Conservation (phyloP, 2,888 invertebrate species). For the Endomychus coccineus region DNA sequence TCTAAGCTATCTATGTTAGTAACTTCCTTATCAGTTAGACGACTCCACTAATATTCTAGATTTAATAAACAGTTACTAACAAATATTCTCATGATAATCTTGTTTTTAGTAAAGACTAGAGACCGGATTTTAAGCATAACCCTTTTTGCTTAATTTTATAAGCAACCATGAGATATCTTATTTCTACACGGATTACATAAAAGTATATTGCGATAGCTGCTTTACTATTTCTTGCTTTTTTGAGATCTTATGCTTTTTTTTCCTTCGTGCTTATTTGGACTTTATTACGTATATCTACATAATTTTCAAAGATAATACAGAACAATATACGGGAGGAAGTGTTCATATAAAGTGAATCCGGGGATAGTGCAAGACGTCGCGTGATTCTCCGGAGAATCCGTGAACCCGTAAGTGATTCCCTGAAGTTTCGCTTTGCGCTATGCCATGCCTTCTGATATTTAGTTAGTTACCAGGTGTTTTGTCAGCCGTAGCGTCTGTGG, state of each 20-base stretch:
- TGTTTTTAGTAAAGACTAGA: neutral
- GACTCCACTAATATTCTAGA: too few relatives aligned
- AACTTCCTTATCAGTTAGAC: too few relatives aligned
- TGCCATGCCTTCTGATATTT: too few relatives aligned
- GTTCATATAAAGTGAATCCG: neutral
- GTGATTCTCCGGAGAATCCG: neutral
- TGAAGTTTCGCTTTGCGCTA: too few relatives aligned
- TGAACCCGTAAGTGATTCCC: too few relatives aligned
- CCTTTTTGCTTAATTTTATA: neutral
- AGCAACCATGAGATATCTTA: neutral
- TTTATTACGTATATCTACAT: too few relatives aligned
- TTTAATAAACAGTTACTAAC: too few relatives aligned
- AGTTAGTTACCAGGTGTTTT: too few relatives aligned
- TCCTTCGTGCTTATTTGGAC: neutral
- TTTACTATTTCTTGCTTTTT: neutral
- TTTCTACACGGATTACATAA: constrained; percentile 1
- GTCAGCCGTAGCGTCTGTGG: too few relatives aligned
- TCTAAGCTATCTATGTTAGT: too few relatives aligned
- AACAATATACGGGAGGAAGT: constrained; percentile 1
- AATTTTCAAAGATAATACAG: neutral
- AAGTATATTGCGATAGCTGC: constrained; percentile 1
- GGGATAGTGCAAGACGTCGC: neutral
- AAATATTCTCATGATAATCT: too few relatives aligned
- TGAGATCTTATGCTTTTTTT: neutral
- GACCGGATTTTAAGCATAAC: neutral